These are phyloP conservation scores for Lasioglossum malachurum DNA, from an alignment of 2,888 invertebrate genomes.

Conservation along the genomic window DNA sequence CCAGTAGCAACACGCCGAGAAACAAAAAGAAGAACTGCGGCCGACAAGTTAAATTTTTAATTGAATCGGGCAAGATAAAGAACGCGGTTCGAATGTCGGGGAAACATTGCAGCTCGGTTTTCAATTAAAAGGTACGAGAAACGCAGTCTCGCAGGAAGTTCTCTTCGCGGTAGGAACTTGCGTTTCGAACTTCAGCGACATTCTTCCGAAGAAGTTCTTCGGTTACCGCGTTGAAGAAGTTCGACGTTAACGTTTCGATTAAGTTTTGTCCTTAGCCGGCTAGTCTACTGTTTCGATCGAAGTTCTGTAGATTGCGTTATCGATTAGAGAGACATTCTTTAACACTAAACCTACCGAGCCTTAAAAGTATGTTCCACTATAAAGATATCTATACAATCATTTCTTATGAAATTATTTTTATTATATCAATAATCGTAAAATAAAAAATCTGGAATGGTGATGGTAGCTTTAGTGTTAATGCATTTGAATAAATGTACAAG, in stretches of 20 bases:
- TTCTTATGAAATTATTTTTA: too few relatives aligned
- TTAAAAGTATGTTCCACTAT: too few relatives aligned
- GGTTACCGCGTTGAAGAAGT: background rate
- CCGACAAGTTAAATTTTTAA: background rate
- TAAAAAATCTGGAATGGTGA: too few relatives aligned
- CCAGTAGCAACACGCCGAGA: background rate
- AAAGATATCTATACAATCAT: too few relatives aligned
- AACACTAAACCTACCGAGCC: too few relatives aligned
- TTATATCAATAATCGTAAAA: too few relatives aligned
- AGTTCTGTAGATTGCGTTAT: too few relatives aligned
- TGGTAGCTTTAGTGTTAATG: too few relatives aligned
- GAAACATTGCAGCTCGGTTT: background rate
- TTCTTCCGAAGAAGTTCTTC: background rate
- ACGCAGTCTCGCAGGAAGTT: background rate
- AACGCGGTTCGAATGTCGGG: background rate
- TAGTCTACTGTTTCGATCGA: background rate
- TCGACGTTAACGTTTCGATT: background rate
- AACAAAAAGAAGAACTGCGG: background rate
- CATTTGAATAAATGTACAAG: too few relatives aligned
- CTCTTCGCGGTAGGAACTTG: background rate
- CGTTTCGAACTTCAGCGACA: background rate
- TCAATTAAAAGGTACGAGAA: background rate
- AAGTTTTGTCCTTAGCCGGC: background rate
- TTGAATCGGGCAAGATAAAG: conserved; percentile 1
- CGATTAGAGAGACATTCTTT: background rate